Conservation (phyloP, 2,888 invertebrate species). For the Trichogramma evanescens region DNA sequence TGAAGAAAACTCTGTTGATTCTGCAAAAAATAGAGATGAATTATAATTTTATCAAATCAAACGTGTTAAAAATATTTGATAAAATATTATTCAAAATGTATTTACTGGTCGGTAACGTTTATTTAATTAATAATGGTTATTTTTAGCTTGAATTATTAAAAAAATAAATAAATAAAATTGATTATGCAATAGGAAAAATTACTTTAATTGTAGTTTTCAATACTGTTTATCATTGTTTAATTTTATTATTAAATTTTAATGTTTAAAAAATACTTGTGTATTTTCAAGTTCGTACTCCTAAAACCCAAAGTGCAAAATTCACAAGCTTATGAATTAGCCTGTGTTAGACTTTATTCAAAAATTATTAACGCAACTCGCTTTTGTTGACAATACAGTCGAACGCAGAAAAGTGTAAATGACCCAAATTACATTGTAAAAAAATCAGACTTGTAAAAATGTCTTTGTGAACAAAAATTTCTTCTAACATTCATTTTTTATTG, state of each 20-base stretch:
- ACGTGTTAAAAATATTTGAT: neutral
- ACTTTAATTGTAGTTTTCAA: neutral
- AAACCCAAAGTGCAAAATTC: neutral
- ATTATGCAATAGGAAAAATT: neutral
- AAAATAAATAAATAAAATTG: neutral
- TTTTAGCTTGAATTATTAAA: neutral
- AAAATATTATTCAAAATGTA: neutral
- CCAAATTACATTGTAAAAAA: too few species aligned
- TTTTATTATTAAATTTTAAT: neutral
- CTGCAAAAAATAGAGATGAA: slow-evolving; percentile 36
- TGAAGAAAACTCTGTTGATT: slow-evolving; percentile 53
- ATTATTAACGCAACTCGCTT: too few species aligned
- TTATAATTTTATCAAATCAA: slow-evolving; percentile 11
- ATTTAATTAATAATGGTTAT: neutral
- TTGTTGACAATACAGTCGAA: too few species aligned
- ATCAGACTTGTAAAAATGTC: too few species aligned
- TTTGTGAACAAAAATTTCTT: too few species aligned
- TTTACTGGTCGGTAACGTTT: neutral
- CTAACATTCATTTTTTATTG: too few species aligned
- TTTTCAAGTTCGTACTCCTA: too few species aligned
- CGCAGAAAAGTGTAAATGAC: too few species aligned
- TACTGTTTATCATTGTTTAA: neutral
- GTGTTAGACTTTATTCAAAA: too few species aligned
- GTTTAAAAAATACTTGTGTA: too few species aligned
- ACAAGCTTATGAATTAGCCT: too few species aligned